These are phyloP conservation scores for Mixornis gularis DNA, from an alignment of 2,113 vertebrate genomes.

Conservation along the genomic window DNA sequence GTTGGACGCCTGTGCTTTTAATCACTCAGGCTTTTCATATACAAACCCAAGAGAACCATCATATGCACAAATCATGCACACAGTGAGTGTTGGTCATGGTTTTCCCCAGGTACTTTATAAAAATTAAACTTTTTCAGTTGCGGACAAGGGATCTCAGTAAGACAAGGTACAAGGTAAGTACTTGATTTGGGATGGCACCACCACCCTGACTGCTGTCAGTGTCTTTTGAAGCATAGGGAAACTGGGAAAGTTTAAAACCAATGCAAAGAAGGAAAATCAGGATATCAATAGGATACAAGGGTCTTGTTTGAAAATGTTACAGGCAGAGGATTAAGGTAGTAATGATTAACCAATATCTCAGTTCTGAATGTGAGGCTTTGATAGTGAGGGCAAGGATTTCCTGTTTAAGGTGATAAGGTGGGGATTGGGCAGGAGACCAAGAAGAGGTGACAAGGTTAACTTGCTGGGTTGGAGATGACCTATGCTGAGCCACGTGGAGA, in stretches of 20 bases:
- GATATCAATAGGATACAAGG: background rate
- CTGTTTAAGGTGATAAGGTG: background rate
- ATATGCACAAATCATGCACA: background rate
- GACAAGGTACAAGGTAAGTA: background rate
- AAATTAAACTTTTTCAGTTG: background rate
- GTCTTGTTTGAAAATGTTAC: background rate
- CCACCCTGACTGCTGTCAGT: background rate
- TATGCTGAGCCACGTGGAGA: accelerated
- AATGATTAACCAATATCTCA: background rate
- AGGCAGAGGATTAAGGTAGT: background rate
- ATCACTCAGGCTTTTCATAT: background rate
- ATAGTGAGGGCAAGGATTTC: background rate
- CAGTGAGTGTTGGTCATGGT: background rate
- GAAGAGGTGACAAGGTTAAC: background rate
- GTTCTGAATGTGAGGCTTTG: background rate
- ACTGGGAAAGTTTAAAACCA: background rate
- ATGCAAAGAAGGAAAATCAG: background rate
- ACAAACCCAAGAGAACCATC: background rate
- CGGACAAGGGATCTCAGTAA: background rate
- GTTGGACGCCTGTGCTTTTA: background rate
- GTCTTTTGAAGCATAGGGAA: background rate
- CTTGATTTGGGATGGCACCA: background rate
- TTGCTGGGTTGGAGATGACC: background rate
- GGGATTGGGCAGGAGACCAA: background rate
- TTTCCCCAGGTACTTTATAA: background rate